phyloP scores from a whole-genome alignment of 1,140 invertebrate genomes.

The Lucilia cuprina region DNA sequence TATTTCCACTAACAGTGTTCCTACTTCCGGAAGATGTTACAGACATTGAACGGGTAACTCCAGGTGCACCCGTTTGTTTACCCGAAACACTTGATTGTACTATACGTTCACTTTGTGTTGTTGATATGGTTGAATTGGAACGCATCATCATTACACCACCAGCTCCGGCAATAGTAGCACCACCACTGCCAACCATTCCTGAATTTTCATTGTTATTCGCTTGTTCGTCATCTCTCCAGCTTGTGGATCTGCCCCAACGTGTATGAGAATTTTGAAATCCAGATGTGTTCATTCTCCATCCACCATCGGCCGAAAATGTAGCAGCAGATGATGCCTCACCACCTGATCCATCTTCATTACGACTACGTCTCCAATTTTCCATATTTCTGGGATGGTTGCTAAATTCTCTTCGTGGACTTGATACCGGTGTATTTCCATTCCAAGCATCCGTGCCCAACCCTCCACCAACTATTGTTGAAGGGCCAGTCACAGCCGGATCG shows the following conservation, averaged over 20 bases:
- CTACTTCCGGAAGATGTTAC: conserved; percentile 9
- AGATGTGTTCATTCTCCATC: conserved; percentile 37
- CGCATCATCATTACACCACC: conserved; percentile 43
- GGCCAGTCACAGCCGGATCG: not conserved
- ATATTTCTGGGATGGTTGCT: conserved; percentile 66
- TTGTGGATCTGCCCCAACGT: conserved; percentile 64
- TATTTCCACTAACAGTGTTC: not conserved
- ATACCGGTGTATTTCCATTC: conserved; percentile 64
- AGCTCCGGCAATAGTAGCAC: not conserved
- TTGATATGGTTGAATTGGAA: conserved; percentile 48
- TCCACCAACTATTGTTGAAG: conserved; percentile 47
- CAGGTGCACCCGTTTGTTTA: not conserved
- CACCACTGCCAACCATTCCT: conserved; percentile 32
- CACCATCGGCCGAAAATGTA: conserved; percentile 49
- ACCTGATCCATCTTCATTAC: conserved; percentile 64
- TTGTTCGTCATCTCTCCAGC: conserved; percentile 72
- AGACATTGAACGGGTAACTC: not conserved
- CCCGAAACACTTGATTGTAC: not conserved
- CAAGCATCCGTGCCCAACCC: conserved; percentile 67
- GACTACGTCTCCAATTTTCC: conserved; percentile 71
- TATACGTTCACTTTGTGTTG: conserved; percentile 7
- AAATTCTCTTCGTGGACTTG: conserved; percentile 71
- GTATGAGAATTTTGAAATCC: conserved; percentile 42
- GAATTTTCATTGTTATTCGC: conserved; percentile 44
- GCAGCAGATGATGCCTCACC: conserved; percentile 41